A percentile compares a stretch with the other conserved stretches of the same genome.
phyloP scores from a whole-genome alignment of 2,113 vertebrate species.

The Empidonax traillii region DNA sequence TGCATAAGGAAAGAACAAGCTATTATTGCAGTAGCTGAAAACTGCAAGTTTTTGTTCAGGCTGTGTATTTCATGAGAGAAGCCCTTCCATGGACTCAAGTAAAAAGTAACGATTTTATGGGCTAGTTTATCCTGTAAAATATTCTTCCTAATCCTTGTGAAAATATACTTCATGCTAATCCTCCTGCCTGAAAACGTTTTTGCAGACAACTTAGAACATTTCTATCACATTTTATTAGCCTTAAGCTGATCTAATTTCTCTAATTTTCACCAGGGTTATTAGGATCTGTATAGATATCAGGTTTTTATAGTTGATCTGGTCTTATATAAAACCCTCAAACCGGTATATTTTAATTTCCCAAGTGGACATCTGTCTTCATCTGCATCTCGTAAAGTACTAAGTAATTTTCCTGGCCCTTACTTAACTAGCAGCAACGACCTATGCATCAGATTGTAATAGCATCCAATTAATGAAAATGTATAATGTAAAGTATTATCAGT shows the following conservation, averaged over 20 bases:
- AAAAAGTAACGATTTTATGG: not conserved
- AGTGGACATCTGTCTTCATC: conserved; percentile 18
- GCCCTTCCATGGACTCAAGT: not conserved
- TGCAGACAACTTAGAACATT: conserved; percentile 12
- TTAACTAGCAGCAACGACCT: conserved; percentile 40
- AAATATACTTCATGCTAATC: conserved; percentile 26
- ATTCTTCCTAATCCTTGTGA: not conserved
- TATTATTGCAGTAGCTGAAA: not conserved
- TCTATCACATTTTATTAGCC: conserved; percentile 15
- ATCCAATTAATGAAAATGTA: conserved; percentile 12
- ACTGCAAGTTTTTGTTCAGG: not conserved
- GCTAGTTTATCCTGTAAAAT: conserved; percentile 2
- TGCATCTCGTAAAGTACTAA: not conserved
- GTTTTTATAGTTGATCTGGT: conserved; percentile 1
- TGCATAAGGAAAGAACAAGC: not conserved
- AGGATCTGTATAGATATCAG: not conserved
- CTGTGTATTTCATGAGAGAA: not conserved
- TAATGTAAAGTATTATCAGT: not conserved
- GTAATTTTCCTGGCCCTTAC: conserved; percentile 21
- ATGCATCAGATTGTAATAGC: not conserved
- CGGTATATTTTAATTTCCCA: conserved; percentile 17
- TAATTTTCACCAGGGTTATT: conserved; percentile 8
- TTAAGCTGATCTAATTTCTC: conserved; percentile 15
- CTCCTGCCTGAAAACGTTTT: conserved; percentile 10
- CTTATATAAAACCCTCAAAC: not conserved